Evolutionary conservation across 2,888 invertebrate genomes (phyloP), one percentile per base, ranked within the genome.

Genomic region (Altica lythri): DNA sequence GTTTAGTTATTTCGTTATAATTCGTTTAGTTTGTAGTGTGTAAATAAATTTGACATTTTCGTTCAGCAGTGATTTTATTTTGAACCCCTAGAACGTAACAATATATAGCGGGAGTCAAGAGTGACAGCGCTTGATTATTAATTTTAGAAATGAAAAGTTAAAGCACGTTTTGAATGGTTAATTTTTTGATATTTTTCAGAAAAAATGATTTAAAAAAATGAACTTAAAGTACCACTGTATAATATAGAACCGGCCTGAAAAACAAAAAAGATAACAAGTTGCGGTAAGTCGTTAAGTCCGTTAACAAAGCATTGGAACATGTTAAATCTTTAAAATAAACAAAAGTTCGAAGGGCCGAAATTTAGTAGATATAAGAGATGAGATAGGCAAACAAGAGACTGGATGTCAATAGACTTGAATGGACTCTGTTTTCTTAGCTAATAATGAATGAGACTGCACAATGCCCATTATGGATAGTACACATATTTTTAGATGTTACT

Each of bases 301-400:
- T 58, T 55, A 58, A 54, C 58, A 54, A 58, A 52, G 52, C 55
- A 40, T 34, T 43, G 40, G 53, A 34, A 54, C 44, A 52, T 48
- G 56, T 52, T 54, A 47, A 61, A 55, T 56, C 35, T 40, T 38
- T 53, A 42, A 49, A 40, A 55, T 44, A 59, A 61, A 61, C 57
- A 61, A 38, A 46, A 46, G 40, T 40, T 53, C 45, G 43, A 56
- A 57, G 59, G 56, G 50, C 55, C 59, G 34, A 53, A 53, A 57
- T 53, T 54, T 53, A 35, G 49, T 58, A 48, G 54, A 53, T 46
- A 37, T 43, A 48, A 40, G 19, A 56, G 58, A 61, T 59, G 61
- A 61, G 61, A 50, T 55, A 55, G 46, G 48, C 50, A 61, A 61
- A 61, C 43, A 61, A 43, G 42, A 35, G 56, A 43, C 35, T 56